A percentile compares a stretch with the other conserved stretches of the same genome.
These are phyloP conservation scores for Mobula birostris DNA, from an alignment of 2,113 vertebrate species.

Conservation along the genomic window DNA sequence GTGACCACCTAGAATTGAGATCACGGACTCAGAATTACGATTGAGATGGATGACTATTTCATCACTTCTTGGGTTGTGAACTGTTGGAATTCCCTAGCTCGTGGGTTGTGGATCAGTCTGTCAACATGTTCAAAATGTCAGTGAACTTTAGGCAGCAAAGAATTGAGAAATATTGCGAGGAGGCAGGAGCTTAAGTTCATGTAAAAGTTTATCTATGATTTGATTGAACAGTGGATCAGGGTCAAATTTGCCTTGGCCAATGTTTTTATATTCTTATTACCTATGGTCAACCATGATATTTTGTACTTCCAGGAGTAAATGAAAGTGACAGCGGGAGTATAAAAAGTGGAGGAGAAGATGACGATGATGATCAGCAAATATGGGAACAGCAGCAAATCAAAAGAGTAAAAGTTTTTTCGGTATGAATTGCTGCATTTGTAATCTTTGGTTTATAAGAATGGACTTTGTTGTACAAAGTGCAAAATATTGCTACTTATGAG, in stretches of 20 bases:
- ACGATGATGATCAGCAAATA: conserved; percentile 59
- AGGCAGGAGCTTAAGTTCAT: background rate
- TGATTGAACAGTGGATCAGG: too few species aligned
- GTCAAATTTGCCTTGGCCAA: too few species aligned
- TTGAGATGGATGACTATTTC: too few species aligned
- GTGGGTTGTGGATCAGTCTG: too few species aligned
- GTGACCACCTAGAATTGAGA: background rate
- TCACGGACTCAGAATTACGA: too few species aligned
- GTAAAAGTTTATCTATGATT: too few species aligned
- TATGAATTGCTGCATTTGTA: conserved; percentile 41
- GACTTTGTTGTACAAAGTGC: background rate
- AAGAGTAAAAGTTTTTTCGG: conserved; percentile 68
- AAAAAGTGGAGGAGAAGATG: conserved; percentile 51
- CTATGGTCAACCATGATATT: background rate
- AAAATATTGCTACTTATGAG: too few species aligned
- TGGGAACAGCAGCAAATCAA: conserved; percentile 91
- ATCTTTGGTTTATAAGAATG: background rate
- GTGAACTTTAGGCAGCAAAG: background rate
- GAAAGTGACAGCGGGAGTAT: conserved; percentile 52
- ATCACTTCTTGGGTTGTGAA: too few species aligned
- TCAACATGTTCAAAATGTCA: too few species aligned
- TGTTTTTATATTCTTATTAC: background rate
- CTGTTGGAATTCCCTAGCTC: too few species aligned
- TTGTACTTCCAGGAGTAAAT: conserved; percentile 52
- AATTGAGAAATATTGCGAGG: background rate